Evolutionary conservation across 1,140 invertebrate genomes (phyloP).

Genomic region (Gonatopus flavifemur): DNA sequence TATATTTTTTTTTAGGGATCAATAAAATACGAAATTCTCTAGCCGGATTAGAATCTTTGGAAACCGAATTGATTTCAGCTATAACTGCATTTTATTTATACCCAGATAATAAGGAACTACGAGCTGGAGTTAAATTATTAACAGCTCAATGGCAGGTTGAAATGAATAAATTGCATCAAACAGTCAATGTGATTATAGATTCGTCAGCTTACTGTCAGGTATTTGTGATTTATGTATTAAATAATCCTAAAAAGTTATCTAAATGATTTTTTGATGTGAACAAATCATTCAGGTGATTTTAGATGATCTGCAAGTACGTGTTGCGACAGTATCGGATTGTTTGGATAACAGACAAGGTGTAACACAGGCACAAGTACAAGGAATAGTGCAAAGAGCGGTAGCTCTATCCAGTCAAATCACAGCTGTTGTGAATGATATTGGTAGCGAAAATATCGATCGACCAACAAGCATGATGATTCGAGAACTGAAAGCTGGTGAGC

Average conservation of each 20-base stretch:
- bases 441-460: constrained; percentile 46
- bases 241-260: background rate
- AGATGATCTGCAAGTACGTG: constrained; percentile 47
- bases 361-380: constrained; percentile 42
- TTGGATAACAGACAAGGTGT: constrained; percentile 46
- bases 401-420: constrained; percentile 46
- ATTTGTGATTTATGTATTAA: constrained; percentile 10
- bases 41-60: constrained; percentile 67
- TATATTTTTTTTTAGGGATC: constrained; percentile 56
- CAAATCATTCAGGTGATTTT: constrained; percentile 39
- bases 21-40: constrained; percentile 64
- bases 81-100: constrained; percentile 56
- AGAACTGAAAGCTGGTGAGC: constrained; percentile 52
- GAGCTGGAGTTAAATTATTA: constrained; percentile 54
- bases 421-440: constrained; percentile 47
- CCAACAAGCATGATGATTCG: constrained; percentile 48
- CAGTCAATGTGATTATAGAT: constrained; percentile 67
- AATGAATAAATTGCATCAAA: constrained; percentile 59
- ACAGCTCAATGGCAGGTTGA: constrained; percentile 63
- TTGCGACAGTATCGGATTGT: constrained; percentile 38
- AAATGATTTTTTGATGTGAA: background rate
- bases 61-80: constrained; percentile 66
- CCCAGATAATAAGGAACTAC: constrained; percentile 46
- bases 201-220: constrained; percentile 68
- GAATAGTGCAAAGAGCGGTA: constrained; percentile 43